Base-by-base conservation (phyloP, 2,888 invertebrate genomes). In the Pilophorus perplexus region DNA sequence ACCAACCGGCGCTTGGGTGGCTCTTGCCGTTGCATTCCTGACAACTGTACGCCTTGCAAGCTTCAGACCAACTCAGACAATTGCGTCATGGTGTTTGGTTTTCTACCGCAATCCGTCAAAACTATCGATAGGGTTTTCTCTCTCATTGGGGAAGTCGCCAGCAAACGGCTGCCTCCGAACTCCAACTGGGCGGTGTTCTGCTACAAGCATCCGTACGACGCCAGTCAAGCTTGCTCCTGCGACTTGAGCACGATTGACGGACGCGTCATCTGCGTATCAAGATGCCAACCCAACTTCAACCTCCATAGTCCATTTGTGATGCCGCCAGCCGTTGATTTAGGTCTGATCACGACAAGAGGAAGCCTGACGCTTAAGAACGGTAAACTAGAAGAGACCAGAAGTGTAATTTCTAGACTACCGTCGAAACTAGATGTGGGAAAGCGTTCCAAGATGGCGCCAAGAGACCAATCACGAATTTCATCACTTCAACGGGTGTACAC, bases 71-170 rank as follows among this genome's bases (percentile, higher is more conserved):
- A 46, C 2, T 12, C 22, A 5, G 23, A 46, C 12, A 23, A 46
- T 14, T 46, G 46, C 23, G 23, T 46, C 14, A 14, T 46, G 23
- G 46, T 46, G 2, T 46, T 23, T 25, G 46, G 46, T 3, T 46
- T 46, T 5, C 83, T 84, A 70, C 87, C 87, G 68, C 84, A 83
- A 54, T 81, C 81, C 72, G 87, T 85, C 71, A 87, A 77, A 71
- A 86, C 81, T 75, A 86, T 87, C 23, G 85, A 83, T 67, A 84
- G 81, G 75, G 25, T 12, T 22, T 46, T 46, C 14, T 46, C 46
- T 4, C 6, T 46, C n/a, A 6, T 46, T 14, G 46, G 46, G n/a
- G 46, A 23, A 3, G 46, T 46, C 1, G 4, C 3, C 10, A 14
- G 25, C 12, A 46, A 46, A 14, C 12, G 5, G 1, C n/a, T 14